These are phyloP conservation scores for Pheucticus melanocephalus DNA, from an alignment of 2,113 vertebrate species.

Conservation along the genomic window DNA sequence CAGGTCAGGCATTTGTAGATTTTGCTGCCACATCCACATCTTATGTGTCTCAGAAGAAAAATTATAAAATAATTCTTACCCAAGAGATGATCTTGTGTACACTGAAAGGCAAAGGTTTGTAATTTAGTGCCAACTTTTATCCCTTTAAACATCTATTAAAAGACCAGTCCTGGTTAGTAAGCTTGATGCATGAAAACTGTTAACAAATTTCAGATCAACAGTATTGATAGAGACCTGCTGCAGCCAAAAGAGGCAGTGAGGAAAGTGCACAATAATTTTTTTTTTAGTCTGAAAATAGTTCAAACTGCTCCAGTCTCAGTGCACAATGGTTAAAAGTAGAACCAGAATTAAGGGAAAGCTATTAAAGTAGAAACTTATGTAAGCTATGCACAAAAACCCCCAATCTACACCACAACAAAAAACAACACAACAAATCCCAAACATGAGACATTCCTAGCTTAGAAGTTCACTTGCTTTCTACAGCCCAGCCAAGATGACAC, in stretches of 20 bases:
- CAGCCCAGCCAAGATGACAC: background rate
- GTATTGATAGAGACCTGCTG: background rate
- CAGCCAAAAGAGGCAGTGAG: background rate
- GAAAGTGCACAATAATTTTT: background rate
- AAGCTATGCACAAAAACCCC: background rate
- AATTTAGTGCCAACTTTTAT: background rate
- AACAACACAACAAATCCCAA: background rate
- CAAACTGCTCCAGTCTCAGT: background rate
- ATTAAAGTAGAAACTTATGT: background rate
- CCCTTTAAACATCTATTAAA: background rate
- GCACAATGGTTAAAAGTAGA: background rate
- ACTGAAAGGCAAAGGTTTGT: background rate
- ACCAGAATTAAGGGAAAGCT: background rate
- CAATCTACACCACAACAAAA: background rate
- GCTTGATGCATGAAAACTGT: background rate
- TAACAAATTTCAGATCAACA: background rate
- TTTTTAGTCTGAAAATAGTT: background rate
- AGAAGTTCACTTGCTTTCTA: background rate
- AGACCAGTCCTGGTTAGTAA: background rate
- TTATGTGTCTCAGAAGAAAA: background rate
- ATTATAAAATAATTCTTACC: background rate
- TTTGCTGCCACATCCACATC: background rate
- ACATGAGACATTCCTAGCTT: background rate
- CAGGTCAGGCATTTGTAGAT: background rate
- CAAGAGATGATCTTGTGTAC: background rate